Evolutionary conservation across 2,113 vertebrate genomes (phyloP).

Genomic region (Budorcas taxicolor): DNA sequence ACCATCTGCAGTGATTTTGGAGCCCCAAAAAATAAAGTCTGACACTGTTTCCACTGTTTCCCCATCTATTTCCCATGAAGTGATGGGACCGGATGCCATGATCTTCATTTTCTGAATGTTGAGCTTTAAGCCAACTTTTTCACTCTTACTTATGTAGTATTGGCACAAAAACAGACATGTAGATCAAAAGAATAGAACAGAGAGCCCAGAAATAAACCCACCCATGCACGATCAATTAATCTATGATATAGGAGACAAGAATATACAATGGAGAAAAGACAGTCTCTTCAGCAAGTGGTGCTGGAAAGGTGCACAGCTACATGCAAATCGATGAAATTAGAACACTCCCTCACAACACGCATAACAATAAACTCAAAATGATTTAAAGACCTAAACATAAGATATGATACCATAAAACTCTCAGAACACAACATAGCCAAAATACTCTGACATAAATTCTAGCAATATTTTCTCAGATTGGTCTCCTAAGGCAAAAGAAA

Average conservation of each 20-base stretch:
- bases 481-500: not conserved
- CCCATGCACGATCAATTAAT: not conserved
- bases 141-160: not conserved
- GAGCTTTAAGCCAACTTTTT: too few species aligned
- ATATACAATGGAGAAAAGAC: not conserved
- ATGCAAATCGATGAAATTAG: not conserved
- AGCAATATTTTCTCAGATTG: not conserved
- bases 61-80: too few species aligned
- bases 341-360: not conserved
- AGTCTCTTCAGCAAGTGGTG: not conserved
- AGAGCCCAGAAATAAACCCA: not conserved
- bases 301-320: not conserved
- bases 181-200: not conserved
- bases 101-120: too few species aligned
- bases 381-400: not conserved
- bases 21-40: too few species aligned
- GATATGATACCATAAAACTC: not conserved
- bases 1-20: too few species aligned
- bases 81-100: too few species aligned
- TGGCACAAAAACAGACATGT: not conserved
- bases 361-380: not conserved
- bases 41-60: too few species aligned
- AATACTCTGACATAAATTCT: not conserved
- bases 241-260: not conserved
- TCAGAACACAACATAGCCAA: not conserved